Conservation (phyloP, 2,113 vertebrate species). For the Oophaga pumilio region DNA sequence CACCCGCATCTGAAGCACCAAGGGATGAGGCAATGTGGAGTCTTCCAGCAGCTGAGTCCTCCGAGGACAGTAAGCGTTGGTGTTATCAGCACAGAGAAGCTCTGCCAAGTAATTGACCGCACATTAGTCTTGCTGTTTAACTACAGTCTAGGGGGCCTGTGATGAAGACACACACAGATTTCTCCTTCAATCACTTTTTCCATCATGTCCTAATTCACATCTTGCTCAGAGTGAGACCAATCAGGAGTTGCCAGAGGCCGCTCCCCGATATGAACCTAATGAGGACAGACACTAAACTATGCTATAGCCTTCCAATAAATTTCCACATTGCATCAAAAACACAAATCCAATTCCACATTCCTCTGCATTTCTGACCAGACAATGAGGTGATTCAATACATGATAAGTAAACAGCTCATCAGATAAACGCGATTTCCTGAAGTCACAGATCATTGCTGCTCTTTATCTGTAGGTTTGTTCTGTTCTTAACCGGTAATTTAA, state of each 20-base stretch:
- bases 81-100: conserved; percentile 82
- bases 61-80: conserved; percentile 79
- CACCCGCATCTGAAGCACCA: conserved; percentile 83
- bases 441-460: conserved; percentile 63
- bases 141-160: conserved; percentile 77
- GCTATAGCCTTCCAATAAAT: conserved; percentile 40
- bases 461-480: conserved; percentile 68
- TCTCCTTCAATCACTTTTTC: conserved; percentile 67
- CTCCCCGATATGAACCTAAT: conserved; percentile 61
- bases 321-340: conserved; percentile 28
- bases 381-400: conserved; percentile 69
- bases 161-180: conserved; percentile 66
- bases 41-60: conserved; percentile 79
- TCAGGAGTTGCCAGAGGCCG: conserved; percentile 66
- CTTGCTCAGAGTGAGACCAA: conserved; percentile 75
- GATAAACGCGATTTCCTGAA: conserved; percentile 79
- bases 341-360: conserved; percentile 45
- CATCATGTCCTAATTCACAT: conserved; percentile 82
- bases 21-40: conserved; percentile 82
- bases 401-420: conserved; percentile 76
- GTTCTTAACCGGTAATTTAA: conserved; percentile 36
- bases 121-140: conserved; percentile 93
- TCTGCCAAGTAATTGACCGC: conserved; percentile 81
- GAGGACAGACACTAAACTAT: conserved; percentile 58
- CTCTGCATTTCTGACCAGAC: conserved; percentile 61